A percentile compares a stretch with the other conserved stretches of the same genome.
Evolutionary conservation across 35 echinoderm and acorn worm genomes (phyloP).

Genomic region (Ophiothrix spiculata): DNA sequence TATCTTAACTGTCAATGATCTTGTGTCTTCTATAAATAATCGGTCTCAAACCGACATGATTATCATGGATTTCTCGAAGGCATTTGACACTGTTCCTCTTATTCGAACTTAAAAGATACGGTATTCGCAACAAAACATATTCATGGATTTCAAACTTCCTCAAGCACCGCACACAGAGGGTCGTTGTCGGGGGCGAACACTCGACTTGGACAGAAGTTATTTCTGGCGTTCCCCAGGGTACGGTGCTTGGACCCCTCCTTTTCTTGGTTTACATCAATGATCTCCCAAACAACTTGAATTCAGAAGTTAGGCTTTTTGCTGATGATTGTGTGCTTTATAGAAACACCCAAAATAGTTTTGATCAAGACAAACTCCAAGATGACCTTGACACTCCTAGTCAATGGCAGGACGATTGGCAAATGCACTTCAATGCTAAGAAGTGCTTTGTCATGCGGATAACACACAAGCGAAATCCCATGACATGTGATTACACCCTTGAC

Average conservation of each 20-base stretch:
- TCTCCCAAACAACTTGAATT: not conserved
- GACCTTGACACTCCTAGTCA: not conserved
- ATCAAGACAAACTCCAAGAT: slow-evolving; percentile 14
- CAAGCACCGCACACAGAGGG: not conserved
- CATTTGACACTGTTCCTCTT: slow-evolving; percentile 12
- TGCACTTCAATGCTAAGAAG: slow-evolving; percentile 30
- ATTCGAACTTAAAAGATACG: slow-evolving; percentile 13
- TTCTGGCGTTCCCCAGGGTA: slow-evolving; percentile 43
- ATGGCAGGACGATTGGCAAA: slow-evolving; percentile 34
- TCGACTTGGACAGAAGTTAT: slow-evolving; percentile 14
- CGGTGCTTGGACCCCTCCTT: slow-evolving; percentile 11
- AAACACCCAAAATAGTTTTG: not conserved
- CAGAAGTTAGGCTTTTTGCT: slow-evolving; percentile 27
- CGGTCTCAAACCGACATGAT: slow-evolving; percentile 31
- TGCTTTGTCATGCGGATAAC: slow-evolving; percentile 17
- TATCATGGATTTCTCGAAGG: slow-evolving; percentile 31
- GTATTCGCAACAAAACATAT: slow-evolving; percentile 20
- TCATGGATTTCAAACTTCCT: slow-evolving; percentile 37
- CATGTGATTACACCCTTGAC: slow-evolving; percentile 6
- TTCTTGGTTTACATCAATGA: slow-evolving; percentile 20
- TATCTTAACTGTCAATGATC: slow-evolving; percentile 19
- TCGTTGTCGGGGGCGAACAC: slow-evolving; percentile 23
- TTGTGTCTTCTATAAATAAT: not conserved
- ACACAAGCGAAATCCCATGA: slow-evolving; percentile 3
- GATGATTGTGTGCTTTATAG: slow-evolving; percentile 30